Percentiles rank a stretch among this genome's conserved stretches.
phyloP scores from a whole-genome alignment of 2,113 vertebrate genomes.

The Cygnus buccinator region DNA sequence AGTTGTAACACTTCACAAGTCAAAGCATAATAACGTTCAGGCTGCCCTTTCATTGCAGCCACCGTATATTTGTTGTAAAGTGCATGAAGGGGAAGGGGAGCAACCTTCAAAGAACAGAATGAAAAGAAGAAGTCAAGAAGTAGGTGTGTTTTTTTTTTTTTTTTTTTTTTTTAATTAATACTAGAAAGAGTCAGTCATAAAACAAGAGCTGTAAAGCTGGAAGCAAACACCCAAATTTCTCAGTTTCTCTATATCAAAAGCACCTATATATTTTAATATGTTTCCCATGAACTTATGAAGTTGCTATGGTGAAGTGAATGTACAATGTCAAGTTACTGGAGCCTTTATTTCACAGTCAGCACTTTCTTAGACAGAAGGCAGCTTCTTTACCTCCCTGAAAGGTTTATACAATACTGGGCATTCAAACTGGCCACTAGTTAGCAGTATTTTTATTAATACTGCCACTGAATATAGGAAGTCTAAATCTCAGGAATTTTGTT shows the following conservation, averaged over 20 bases:
- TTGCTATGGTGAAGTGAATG: background rate
- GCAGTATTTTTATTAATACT: background rate
- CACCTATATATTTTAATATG: background rate
- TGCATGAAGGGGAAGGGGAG: background rate
- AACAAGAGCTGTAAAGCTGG: background rate
- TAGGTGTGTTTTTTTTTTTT: background rate
- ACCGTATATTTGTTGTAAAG: background rate
- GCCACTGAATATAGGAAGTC: background rate
- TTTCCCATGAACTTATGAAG: fast-evolving
- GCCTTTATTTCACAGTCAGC: background rate
- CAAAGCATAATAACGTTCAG: background rate
- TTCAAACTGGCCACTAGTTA: background rate
- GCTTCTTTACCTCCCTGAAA: background rate
- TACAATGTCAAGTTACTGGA: background rate
- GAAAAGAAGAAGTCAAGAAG: background rate
- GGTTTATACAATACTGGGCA: background rate
- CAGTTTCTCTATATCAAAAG: background rate
- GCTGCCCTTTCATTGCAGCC: background rate
- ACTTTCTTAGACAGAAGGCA: background rate
- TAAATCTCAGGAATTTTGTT: fast-evolving
- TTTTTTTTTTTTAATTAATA: background rate
- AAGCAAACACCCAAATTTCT: background rate
- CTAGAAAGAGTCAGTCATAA: background rate
- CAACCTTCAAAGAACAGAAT: background rate
- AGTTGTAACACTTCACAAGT: background rate